Evolutionary conservation across 1,140 invertebrate species (phyloP).

Genomic region (Nautilus pompilius): DNA sequence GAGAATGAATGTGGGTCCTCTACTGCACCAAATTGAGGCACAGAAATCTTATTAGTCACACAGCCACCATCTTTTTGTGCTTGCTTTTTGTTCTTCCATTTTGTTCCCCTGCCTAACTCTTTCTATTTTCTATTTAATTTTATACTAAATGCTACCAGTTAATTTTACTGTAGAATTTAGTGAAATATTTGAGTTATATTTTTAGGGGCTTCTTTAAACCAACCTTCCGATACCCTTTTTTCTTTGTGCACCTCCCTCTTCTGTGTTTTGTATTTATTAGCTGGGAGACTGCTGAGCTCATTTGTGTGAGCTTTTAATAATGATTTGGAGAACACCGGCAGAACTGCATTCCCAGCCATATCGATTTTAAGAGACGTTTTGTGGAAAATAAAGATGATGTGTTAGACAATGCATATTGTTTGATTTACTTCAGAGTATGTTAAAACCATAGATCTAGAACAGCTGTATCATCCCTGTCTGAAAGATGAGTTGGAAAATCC

Average conservation of each 20-base stretch:
- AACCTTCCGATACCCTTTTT: too few relatives aligned
- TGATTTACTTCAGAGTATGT: slow-evolving; percentile 23
- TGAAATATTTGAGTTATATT: too few relatives aligned
- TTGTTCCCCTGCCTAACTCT: too few relatives aligned
- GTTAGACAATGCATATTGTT: not conserved
- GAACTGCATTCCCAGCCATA: not conserved
- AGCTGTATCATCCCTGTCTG: slow-evolving; percentile 36
- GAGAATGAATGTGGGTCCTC: too few relatives aligned
- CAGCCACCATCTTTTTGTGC: too few relatives aligned
- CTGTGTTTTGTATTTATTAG: slow-evolving; percentile 4
- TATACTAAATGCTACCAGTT: too few relatives aligned
- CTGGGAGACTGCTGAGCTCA: not conserved
- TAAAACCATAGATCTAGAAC: slow-evolving; percentile 18
- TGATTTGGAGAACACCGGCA: not conserved
- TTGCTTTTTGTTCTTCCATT: too few relatives aligned
- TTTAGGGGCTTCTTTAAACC: too few relatives aligned
- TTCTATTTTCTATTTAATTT: too few relatives aligned
- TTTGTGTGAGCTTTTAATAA: not conserved
- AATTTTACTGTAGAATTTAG: too few relatives aligned
- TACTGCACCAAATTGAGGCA: too few relatives aligned
- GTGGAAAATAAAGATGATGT: not conserved
- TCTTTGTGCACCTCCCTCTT: not conserved
- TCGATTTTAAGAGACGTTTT: not conserved
- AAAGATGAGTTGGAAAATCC: slow-evolving; percentile 62
- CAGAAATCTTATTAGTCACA: too few relatives aligned